A percentile compares a stretch with the other conserved stretches of the same genome.
phyloP scores from a whole-genome alignment of 2,888 invertebrate species.

The Boloria euphrosyne region DNA sequence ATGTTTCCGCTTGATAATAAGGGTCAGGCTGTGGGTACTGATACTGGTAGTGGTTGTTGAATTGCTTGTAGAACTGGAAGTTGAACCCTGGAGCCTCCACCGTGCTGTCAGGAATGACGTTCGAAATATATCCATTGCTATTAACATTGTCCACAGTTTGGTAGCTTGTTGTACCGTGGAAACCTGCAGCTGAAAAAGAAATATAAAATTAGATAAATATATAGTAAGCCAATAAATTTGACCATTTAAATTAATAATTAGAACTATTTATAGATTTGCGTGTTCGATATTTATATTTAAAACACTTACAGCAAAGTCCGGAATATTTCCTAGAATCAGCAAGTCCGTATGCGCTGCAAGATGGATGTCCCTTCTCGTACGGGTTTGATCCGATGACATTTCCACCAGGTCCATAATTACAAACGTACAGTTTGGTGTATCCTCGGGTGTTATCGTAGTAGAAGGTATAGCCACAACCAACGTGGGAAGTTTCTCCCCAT shows the following conservation, averaged over 20 bases:
- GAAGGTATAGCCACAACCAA: slow-evolving; percentile 94
- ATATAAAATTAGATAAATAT: slow-evolving; percentile 37
- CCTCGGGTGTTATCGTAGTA: slow-evolving; percentile 88
- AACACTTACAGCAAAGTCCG: slow-evolving; percentile 89
- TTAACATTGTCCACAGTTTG: slow-evolving; percentile 62
- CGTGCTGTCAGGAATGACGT: slow-evolving; percentile 80
- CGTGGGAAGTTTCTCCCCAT: slow-evolving; percentile 92
- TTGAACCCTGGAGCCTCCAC: slow-evolving; percentile 67
- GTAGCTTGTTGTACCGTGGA: slow-evolving; percentile 68
- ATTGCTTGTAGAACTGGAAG: slow-evolving; percentile 72
- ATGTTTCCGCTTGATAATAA: slow-evolving; percentile 60
- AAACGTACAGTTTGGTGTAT: slow-evolving; percentile 91
- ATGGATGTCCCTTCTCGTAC: slow-evolving; percentile 88
- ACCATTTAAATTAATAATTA: not conserved
- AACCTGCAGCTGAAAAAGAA: slow-evolving; percentile 68
- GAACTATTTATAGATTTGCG: not conserved
- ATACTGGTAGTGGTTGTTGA: slow-evolving; percentile 60
- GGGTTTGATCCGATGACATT: slow-evolving; percentile 89
- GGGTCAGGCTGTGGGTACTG: slow-evolving; percentile 65
- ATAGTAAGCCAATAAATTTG: not conserved
- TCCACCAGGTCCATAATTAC: slow-evolving; percentile 93
- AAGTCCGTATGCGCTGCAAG: slow-evolving; percentile 87
- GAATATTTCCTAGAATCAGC: slow-evolving; percentile 87
- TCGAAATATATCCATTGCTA: slow-evolving; percentile 77
- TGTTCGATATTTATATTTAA: not conserved